These are phyloP conservation scores for Vidua macroura DNA, from an alignment of 2,113 vertebrate genomes.

Conservation along the genomic window DNA sequence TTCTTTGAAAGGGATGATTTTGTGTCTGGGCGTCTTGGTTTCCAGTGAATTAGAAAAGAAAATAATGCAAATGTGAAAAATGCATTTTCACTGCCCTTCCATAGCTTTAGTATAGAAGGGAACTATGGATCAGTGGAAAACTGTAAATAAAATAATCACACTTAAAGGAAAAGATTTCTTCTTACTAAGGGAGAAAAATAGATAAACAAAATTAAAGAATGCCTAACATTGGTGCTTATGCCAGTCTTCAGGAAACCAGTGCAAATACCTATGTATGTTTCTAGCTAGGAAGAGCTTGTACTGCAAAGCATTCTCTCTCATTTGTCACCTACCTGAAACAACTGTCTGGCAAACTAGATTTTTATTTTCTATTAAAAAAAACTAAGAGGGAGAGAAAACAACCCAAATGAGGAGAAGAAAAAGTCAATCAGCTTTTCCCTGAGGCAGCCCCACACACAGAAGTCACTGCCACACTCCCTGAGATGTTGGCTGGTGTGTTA, in stretches of 20 bases:
- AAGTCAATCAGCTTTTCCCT: background rate
- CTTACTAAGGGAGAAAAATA: background rate
- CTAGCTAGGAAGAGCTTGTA: background rate
- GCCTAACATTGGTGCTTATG: background rate
- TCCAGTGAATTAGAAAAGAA: background rate
- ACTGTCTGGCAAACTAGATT: background rate
- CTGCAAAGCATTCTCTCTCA: background rate
- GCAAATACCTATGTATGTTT: background rate
- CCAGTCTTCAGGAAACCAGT: background rate
- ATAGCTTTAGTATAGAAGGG: background rate
- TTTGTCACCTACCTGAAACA: background rate
- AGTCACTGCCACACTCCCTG: background rate
- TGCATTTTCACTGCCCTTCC: background rate
- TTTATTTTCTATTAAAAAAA: background rate
- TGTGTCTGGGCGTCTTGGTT: background rate
- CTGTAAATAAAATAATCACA: background rate
- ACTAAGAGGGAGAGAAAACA: fast-evolving
- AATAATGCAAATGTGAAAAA: background rate
- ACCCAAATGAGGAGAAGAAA: background rate
- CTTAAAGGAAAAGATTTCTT: background rate
- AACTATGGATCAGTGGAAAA: background rate
- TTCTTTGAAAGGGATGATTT: background rate
- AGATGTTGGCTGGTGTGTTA: background rate
- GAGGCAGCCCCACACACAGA: background rate
- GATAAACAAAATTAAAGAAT: background rate